phyloP scores from a whole-genome alignment of 2,888 invertebrate species.

The Trichogramma evanescens region DNA sequence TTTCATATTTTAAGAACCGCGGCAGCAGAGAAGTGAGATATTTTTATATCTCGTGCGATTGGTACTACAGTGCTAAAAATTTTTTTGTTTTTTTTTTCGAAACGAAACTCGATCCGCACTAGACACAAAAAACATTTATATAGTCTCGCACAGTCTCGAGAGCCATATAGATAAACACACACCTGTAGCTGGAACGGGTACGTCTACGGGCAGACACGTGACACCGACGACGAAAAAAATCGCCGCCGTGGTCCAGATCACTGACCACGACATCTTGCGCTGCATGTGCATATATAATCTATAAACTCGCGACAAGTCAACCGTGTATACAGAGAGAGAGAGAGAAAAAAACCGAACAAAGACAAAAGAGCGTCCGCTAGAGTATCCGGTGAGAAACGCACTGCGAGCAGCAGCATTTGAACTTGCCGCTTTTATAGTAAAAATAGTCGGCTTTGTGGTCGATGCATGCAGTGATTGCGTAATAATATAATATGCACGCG shows the following conservation, averaged over 20 bases:
- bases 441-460: neutral
- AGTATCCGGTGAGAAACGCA: conserved; percentile 10
- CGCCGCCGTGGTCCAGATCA: conserved; percentile 24
- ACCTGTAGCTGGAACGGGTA: conserved; percentile 12
- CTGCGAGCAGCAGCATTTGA: conserved; percentile 34
- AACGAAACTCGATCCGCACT: too few relatives aligned
- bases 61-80: too few relatives aligned
- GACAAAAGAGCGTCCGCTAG: neutral
- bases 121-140: neutral
- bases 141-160: neutral
- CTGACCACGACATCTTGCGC: conserved; percentile 27
- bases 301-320: neutral
- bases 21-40: too few relatives aligned
- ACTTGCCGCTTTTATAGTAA: conserved; percentile 38
- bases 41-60: too few relatives aligned
- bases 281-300: neutral
- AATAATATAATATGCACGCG: neutral
- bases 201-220: conserved; percentile 12
- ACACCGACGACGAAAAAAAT: conserved; percentile 27
- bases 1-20: too few relatives aligned
- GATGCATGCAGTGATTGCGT: conserved; percentile 7
- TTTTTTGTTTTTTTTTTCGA: too few relatives aligned
- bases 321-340: neutral
- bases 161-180: neutral
- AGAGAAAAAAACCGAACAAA: neutral